phyloP scores from a whole-genome alignment of 2,888 invertebrate genomes.

The Cantharis lateralis region DNA sequence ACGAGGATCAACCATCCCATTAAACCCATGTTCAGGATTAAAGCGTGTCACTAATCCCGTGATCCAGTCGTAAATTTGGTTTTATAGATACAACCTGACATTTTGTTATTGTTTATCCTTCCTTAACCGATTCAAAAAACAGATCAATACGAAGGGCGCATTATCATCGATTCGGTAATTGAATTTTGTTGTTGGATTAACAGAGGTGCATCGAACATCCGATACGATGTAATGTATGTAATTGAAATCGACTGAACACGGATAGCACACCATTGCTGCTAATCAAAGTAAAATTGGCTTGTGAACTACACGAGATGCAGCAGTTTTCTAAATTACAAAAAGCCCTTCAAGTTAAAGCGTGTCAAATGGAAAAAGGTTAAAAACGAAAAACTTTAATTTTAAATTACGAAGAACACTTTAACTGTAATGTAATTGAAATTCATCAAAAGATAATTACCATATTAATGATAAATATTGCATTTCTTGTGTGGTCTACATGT shows the following conservation, averaged over 20 bases:
- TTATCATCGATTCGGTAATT: conserved; percentile 1
- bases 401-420: background rate
- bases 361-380: conserved; percentile 18
- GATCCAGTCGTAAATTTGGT: conserved; percentile 48
- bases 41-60: conserved; percentile 45
- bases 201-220: conserved; percentile 8
- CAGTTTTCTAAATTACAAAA: conserved; percentile 45
- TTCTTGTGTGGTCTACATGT: background rate
- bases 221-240: conserved; percentile 33
- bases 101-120: conserved; percentile 36
- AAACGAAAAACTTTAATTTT: background rate
- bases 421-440: background rate
- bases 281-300: conserved; percentile 44
- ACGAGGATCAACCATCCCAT: conserved; percentile 45
- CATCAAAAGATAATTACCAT: background rate
- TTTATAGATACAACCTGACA: conserved; percentile 46
- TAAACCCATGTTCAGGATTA: conserved; percentile 45
- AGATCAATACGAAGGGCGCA: background rate
- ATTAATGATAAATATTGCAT: background rate
- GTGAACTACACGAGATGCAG: conserved; percentile 41
- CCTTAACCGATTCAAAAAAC: background rate
- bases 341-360: conserved; percentile 38
- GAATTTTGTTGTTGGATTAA: conserved; percentile 5
- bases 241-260: conserved; percentile 34
- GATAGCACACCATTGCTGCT: conserved; percentile 33